A percentile compares a stretch with the other conserved stretches of the same genome.
Evolutionary conservation across 2,888 invertebrate genomes (phyloP).

Genomic region (Teinopalpus imperialis): DNA sequence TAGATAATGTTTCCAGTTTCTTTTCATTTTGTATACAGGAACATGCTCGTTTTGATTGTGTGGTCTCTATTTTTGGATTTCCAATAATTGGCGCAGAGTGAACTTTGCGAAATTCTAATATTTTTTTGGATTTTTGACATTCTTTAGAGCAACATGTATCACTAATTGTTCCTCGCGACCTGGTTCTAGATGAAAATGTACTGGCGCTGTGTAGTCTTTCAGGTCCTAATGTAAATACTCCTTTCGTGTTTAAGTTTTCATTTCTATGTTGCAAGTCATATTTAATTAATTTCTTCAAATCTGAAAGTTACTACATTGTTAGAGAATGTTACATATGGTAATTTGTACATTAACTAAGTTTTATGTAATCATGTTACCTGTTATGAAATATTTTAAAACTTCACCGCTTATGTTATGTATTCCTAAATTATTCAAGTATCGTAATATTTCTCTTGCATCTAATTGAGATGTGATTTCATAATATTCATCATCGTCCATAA

Average conservation of each 20-base stretch:
- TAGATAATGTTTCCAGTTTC: slow-evolving; percentile 43
- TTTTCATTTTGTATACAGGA: slow-evolving; percentile 61
- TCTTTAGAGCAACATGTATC: slow-evolving; percentile 49
- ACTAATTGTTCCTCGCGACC: slow-evolving; percentile 51
- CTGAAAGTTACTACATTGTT: slow-evolving; percentile 57
- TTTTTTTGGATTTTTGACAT: slow-evolving; percentile 42
- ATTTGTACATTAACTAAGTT: too few species aligned
- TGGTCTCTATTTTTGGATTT: slow-evolving; percentile 41
- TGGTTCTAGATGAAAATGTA: slow-evolving; percentile 68
- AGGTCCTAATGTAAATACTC: slow-evolving; percentile 42
- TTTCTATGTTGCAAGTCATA: slow-evolving; percentile 76
- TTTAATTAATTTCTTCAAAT: slow-evolving; percentile 85
- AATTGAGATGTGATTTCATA: slow-evolving; percentile 68
- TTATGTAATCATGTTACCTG: slow-evolving; percentile 78
- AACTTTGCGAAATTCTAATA: slow-evolving; percentile 40
- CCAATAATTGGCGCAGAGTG: slow-evolving; percentile 62
- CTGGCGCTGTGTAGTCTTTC: slow-evolving; percentile 73
- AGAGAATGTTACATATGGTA: slow-evolving; percentile 5
- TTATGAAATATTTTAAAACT: slow-evolving; percentile 89
- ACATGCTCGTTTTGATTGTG: slow-evolving; percentile 54
- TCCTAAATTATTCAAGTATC: slow-evolving; percentile 88
- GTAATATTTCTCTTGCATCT: slow-evolving; percentile 88
- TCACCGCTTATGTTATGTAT: slow-evolving; percentile 88
- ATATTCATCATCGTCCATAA: slow-evolving; percentile 45
- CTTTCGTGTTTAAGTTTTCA: slow-evolving; percentile 34